Evolutionary conservation across 1,140 invertebrate genomes (phyloP), one percentile per base, ranked within the genome.

Genomic region (Brachionus rotundiformis): DNA sequence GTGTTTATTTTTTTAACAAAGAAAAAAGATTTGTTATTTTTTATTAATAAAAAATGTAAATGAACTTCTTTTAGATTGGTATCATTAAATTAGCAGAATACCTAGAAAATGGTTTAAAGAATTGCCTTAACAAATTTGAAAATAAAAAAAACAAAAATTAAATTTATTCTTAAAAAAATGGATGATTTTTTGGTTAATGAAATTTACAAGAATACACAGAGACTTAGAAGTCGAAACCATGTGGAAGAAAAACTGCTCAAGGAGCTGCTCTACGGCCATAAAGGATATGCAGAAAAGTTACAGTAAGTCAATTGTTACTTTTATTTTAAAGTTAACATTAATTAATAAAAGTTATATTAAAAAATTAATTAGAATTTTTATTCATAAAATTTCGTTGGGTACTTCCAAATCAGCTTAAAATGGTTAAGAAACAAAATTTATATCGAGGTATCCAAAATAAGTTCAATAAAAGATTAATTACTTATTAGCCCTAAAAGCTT

Each of bases 131-230:
- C 16, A 49, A 49, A 49, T 16, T 49, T 16, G 3, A 49, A 19
- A 49, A 49, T n/a, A 49, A 49, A 13, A 19, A 49, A 0, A 23
- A 49, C 16, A 16, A 16, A 49, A 49, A 16, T 49, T 49, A 10
- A 63, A 63, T 8, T n/a, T n/a, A n/a, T n/a, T n/a, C n/a, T n/a
- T n/a, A 29, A 63, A 36, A 73, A 79, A 79, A 79, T 79, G 76
- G 36, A 79, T 25, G 47, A 79, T 54, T 79, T 59, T 79, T 25
- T 79, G 33, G 44, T 79, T 10, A 41, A 79, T 41, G 76, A 63
- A 54, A 79, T 79, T 39, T 79, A 23, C 23, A 79, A 79, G 27
- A 79, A 79, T 63, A 79, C 76, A 25, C 76, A 79, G 19, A 16
- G 47, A 3, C 19, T 79, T 11, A 19, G 76, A 59, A 54, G 13